Base-by-base conservation (phyloP, 1,140 invertebrate species). In the Pseudachorutes palmiensis region DNA sequence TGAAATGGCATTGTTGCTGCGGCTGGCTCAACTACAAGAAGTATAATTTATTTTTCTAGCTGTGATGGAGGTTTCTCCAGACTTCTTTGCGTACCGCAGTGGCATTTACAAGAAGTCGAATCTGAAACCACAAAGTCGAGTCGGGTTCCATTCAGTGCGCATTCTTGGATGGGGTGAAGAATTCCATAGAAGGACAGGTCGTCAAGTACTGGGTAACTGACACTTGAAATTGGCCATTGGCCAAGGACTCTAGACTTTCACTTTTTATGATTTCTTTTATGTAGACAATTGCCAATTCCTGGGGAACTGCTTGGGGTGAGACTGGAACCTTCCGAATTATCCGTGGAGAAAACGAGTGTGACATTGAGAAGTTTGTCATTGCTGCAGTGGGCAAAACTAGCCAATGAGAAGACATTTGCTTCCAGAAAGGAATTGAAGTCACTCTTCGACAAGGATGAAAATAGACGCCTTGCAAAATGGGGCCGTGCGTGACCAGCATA, bases 111-210 rank as follows among this genome's bases (percentile, higher is more conserved):
- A 80, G 3, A 85, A 87, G 69, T 84, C 86, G 0, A 78, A 79
- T 1, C 76, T 83, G 48, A 60, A 73, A 19, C 66, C 74, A 28
- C 72, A 74, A 26, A 76, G 84, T 51, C 76, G 82, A 51, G 83
- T 81, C 5, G 91, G 88, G 1, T 90, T 88, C 75, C 94, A 97
- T 78, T 94, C 92, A 24, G 91, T 97, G 0, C 84, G 91, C 74
- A 87, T 97, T 70, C 79, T 96, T 0, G 94, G 94, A 26, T 94
- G 92, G 91, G 91, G 91, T 9, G 88, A 91, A 76, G 88, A 93
- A 71, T 72, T 30, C 33, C 59, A 61, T 32, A 14, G 14, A 45
- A 36, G 29, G 45, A 14, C 16, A 49, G 33, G 32, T n/a, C n/a
- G 22, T 26, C 62, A 3, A 65, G n/a, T 12, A 19, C 14, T 55